Conservation (phyloP, 2,888 invertebrate genomes). For the Hypsopygia costalis region DNA sequence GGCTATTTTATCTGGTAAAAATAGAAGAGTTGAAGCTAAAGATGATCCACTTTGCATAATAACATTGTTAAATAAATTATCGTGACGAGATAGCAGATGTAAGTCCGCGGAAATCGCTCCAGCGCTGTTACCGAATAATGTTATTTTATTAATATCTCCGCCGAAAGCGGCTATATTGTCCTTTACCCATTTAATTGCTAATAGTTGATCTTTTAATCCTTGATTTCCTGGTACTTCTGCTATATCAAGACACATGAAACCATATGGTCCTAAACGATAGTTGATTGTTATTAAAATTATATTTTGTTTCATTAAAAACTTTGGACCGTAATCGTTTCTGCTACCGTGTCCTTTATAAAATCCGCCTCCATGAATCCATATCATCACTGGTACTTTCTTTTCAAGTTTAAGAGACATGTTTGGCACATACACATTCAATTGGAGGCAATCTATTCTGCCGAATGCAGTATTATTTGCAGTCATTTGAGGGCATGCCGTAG, state of each 20-base stretch:
- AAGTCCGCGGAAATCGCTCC: slow-evolving; percentile 42
- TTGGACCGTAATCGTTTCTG: slow-evolving; percentile 30
- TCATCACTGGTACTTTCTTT: slow-evolving; percentile 40
- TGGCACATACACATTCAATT: slow-evolving; percentile 82
- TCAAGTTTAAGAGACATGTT: slow-evolving; percentile 23
- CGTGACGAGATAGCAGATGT: slow-evolving; percentile 32
- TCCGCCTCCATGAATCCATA: slow-evolving; percentile 50
- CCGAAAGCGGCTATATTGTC: slow-evolving; percentile 49
- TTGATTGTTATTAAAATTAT: slow-evolving; percentile 39
- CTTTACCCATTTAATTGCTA: slow-evolving; percentile 45
- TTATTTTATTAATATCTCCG: slow-evolving; percentile 42
- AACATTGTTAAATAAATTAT: slow-evolving; percentile 32
- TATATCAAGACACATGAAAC: slow-evolving; percentile 50
- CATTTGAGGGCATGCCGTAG: slow-evolving; percentile 21
- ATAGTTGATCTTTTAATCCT: slow-evolving; percentile 48
- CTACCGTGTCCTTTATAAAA: slow-evolving; percentile 33
- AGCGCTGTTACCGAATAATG: slow-evolving; percentile 47
- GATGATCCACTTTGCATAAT: slow-evolving; percentile 40
- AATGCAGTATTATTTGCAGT: slow-evolving; percentile 28
- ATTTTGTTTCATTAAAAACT: slow-evolving; percentile 37
- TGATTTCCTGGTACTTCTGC: slow-evolving; percentile 53
- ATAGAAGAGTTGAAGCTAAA: slow-evolving; percentile 17
- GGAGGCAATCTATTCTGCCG: slow-evolving; percentile 77
- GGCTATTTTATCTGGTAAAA: slow-evolving; percentile 22
- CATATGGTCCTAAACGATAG: slow-evolving; percentile 49